Percentiles rank a stretch among this genome's conserved stretches.
These are phyloP conservation scores for Aselliscus stoliczkanus DNA, from an alignment of 2,797 vertebrate genomes.

Conservation along the genomic window DNA sequence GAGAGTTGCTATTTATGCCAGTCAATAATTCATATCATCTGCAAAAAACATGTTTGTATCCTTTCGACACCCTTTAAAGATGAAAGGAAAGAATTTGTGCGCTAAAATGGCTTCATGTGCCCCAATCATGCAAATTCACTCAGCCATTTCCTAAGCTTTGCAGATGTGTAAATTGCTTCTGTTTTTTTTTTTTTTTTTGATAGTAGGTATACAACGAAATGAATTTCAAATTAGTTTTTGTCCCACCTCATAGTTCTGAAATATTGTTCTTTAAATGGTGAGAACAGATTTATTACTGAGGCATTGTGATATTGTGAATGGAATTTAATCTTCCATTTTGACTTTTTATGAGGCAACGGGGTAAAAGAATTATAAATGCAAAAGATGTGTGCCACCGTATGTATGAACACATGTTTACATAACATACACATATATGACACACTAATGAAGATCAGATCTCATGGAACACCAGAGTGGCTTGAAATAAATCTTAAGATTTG, in stretches of 20 bases:
- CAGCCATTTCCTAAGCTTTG: conserved; percentile 67
- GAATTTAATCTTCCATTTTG: conserved; percentile 65
- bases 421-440: not conserved
- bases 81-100: conserved; percentile 70
- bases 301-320: conserved; percentile 61
- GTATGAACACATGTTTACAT: not conserved
- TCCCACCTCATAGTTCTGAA: conserved; percentile 51
- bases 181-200: not conserved
- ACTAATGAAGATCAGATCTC: not conserved
- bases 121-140: conserved; percentile 75
- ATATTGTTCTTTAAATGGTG: conserved; percentile 52
- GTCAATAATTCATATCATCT: conserved; percentile 68
- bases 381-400: not conserved
- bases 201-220: conserved; percentile 64
- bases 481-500: not conserved
- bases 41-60: conserved; percentile 72
- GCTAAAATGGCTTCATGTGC: conserved; percentile 71
- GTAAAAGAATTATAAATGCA: conserved; percentile 43
- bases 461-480: not conserved
- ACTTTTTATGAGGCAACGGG: conserved; percentile 50
- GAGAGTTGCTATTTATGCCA: conserved; percentile 66
- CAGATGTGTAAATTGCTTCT: conserved; percentile 72
- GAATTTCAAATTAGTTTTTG: conserved; percentile 73
- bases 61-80: conserved; percentile 57
- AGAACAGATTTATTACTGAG: conserved; percentile 58